Conservation (phyloP, 2,113 vertebrate species). For the Nannospalax galili region DNA sequence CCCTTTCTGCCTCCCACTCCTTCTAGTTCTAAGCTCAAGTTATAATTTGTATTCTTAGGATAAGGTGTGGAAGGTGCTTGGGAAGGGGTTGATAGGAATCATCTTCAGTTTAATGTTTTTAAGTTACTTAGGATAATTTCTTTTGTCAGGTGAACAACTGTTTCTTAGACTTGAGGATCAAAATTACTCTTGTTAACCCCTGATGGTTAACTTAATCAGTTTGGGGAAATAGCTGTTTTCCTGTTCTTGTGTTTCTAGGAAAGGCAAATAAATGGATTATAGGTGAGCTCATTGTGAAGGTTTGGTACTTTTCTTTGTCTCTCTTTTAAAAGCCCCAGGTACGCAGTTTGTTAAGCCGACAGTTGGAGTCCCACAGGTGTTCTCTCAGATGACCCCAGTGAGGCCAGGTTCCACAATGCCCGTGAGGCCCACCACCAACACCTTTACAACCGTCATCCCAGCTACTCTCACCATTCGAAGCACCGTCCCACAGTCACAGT, state of each 20-base stretch:
- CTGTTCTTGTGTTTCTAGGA: constrained; percentile 38
- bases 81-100: not conserved
- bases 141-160: not conserved
- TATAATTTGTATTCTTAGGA: not conserved
- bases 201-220: not conserved
- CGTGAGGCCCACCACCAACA: constrained; percentile 85
- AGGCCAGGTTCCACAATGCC: constrained; percentile 84
- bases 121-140: not conserved
- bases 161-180: constrained; percentile 20
- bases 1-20: not conserved
- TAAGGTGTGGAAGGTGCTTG: not conserved
- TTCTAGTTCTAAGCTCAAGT: not conserved
- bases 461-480: constrained; percentile 93
- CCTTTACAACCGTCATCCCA: constrained; percentile 92
- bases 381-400: constrained; percentile 89
- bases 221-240: constrained; percentile 57
- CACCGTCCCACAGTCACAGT: constrained; percentile 85
- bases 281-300: constrained; percentile 56
- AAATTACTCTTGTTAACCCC: not conserved
- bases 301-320: constrained; percentile 63
- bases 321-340: constrained; percentile 85
- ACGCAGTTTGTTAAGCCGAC: constrained; percentile 92
- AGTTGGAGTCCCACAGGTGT: constrained; percentile 90
- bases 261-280: constrained; percentile 33
- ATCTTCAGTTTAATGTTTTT: not conserved